Percentiles rank a stretch among this genome's conserved stretches.
These are phyloP conservation scores for Andrena praecox DNA, from an alignment of 2,888 invertebrate species.

Conservation along the genomic window DNA sequence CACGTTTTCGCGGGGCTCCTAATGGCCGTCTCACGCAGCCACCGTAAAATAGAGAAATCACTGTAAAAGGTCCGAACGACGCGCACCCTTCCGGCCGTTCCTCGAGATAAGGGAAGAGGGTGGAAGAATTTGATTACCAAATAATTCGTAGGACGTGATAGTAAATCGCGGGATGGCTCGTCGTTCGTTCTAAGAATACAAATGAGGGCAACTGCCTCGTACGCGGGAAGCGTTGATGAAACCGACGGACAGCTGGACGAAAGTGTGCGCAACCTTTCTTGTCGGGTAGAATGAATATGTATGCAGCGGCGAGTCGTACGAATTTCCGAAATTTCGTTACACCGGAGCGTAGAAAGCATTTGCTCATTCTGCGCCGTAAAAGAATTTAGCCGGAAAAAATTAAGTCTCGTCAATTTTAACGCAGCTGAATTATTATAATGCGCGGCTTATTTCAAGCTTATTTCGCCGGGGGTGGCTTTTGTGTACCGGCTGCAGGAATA, in stretches of 20 bases:
- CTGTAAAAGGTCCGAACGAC: conserved; percentile 74
- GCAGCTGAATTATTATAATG: background rate
- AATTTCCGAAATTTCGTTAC: background rate
- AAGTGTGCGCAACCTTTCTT: conserved; percentile 27
- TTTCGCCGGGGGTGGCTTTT: too few relatives aligned
- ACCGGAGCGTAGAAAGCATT: background rate
- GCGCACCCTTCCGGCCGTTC: conserved; percentile 61
- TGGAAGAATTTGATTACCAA: conserved; percentile 84
- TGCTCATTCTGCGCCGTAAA: background rate
- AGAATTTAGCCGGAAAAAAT: background rate
- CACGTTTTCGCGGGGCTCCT: conserved; percentile 69
- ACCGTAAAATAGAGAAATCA: conserved; percentile 84
- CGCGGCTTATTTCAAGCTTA: background rate
- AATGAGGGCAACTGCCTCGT: conserved; percentile 82
- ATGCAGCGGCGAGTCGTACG: background rate
- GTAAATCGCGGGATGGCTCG: conserved; percentile 80
- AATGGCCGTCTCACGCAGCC: conserved; percentile 80
- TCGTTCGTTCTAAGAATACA: conserved; percentile 83
- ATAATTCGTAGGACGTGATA: conserved; percentile 85
- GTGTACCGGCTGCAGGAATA: too few relatives aligned
- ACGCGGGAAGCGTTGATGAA: conserved; percentile 45
- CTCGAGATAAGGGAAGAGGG: conserved; percentile 58
- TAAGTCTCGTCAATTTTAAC: background rate
- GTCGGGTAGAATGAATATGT: conserved; percentile 21
- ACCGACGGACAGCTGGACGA: conserved; percentile 38